Conservation (phyloP, 2,888 invertebrate species). For the Sphinx pinastri region DNA sequence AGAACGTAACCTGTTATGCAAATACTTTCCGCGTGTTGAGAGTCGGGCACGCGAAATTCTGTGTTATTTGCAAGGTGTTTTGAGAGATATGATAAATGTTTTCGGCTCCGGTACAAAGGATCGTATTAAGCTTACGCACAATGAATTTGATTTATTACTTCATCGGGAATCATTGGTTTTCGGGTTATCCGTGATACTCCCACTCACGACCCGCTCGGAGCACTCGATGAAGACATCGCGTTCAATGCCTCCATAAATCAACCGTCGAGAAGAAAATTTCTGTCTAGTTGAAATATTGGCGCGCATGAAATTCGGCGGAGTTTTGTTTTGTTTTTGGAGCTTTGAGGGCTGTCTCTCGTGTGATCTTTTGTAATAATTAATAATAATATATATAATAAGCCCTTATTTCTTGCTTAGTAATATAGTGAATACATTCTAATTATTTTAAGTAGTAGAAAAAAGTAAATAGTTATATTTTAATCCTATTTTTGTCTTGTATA, state of each 20-base stretch:
- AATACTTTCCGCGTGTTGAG: slow-evolving; percentile 33
- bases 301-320: slow-evolving; percentile 1
- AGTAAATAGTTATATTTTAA: too few relatives aligned
- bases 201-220: slow-evolving; percentile 78
- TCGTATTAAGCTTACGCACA: slow-evolving; percentile 65
- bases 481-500: too few relatives aligned
- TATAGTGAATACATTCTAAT: too few relatives aligned
- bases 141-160: slow-evolving; percentile 79
- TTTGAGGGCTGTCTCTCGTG: slow-evolving; percentile 10
- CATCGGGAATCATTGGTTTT: slow-evolving; percentile 69
- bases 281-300: slow-evolving; percentile 34
- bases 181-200: slow-evolving; percentile 70
- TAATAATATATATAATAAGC: too few relatives aligned
- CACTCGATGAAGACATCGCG: slow-evolving; percentile 75
- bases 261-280: slow-evolving; percentile 42
- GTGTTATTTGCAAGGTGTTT: slow-evolving; percentile 53
- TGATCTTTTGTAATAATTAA: not conserved
- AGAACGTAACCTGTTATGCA: slow-evolving; percentile 18
- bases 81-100: slow-evolving; percentile 66
- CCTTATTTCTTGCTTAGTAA: too few relatives aligned
- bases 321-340: not conserved
- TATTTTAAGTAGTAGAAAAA: too few relatives aligned
- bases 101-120: slow-evolving; percentile 58
- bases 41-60: slow-evolving; percentile 38
- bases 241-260: slow-evolving; percentile 77